Evolutionary conservation across 2,113 vertebrate species (phyloP).

Genomic region (Dicaeum eximium): DNA sequence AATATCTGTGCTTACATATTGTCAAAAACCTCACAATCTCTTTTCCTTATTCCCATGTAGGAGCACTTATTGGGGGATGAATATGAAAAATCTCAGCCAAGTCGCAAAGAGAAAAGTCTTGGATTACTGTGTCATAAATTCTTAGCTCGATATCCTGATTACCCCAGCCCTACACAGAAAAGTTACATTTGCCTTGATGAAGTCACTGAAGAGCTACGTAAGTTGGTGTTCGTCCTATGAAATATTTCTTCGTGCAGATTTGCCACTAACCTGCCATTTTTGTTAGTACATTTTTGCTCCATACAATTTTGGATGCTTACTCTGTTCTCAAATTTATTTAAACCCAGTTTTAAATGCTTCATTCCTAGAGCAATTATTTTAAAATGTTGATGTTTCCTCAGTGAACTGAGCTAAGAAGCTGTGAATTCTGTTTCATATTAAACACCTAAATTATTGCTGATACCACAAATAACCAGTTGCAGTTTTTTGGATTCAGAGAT

Average conservation of each 20-base stretch:
- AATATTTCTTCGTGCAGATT: neutral
- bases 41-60: slow-evolving; percentile 61
- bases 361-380: neutral
- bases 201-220: slow-evolving; percentile 91
- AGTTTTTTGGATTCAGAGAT: neutral
- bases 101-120: slow-evolving; percentile 95
- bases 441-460: neutral
- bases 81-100: slow-evolving; percentile 84
- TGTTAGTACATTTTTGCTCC: neutral
- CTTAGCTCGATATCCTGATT: slow-evolving; percentile 87
- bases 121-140: slow-evolving; percentile 93
- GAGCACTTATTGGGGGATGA: slow-evolving; percentile 85
- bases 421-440: neutral
- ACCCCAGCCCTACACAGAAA: slow-evolving; percentile 79
- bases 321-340: neutral
- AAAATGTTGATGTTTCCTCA: neutral
- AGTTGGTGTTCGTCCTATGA: slow-evolving; percentile 15
- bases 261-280: neutral
- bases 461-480: neutral
- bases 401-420: neutral
- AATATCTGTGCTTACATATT: neutral
- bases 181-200: slow-evolving; percentile 93
- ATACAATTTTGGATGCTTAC: neutral
- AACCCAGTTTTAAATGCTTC: neutral
- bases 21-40: neutral